Base-by-base conservation (phyloP, 2,888 invertebrate species). In the Spialia ferax region DNA sequence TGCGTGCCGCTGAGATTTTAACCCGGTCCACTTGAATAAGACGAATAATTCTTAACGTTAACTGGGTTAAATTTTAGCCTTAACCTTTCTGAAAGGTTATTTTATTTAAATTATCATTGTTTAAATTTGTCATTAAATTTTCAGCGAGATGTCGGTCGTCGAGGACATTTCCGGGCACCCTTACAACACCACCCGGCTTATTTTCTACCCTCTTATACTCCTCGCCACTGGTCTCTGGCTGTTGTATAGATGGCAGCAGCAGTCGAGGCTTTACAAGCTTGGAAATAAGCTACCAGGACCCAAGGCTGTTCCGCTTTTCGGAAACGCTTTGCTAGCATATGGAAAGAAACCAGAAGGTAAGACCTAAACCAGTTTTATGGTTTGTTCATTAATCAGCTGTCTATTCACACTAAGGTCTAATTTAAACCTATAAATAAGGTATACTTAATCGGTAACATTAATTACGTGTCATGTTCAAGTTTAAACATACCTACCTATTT, bases 231-330 rank as follows among this genome's bases (percentile, higher is more conserved):
- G 76, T 6, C 77, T 93, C 8, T 85, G 87, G 82, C 66, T 90
- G 2, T 70, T 90, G 1, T 82, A 93, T 75, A 86, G 91, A 85
- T 94, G 93, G 93, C 93, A 94, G 70, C 89, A 90, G 67, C 92
- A 91, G 67, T 87, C 91, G 0, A 87, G 88, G 26, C 77, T 96
- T 76, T 84, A 94, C 69, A 95, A 95, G 75, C 79, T 97, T 68
- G 96, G 96, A 0, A 94, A 95, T 56, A 95, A 94, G 76, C 83
- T 97, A 22, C 97, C 97, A 0, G 96, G 96, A 62, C 97, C 97
- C 0, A 75, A 86, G 1, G 90, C 95, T 0, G 71, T 95, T 15
- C 97, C 97, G 0, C 45, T 97, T 0, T 76, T 97, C 63, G 97
- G 97, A 73, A 96, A 96, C 77, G 96, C 96, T 0, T 89, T 96